These are phyloP conservation scores for Corvus moneduloides DNA, from an alignment of 2,113 vertebrate genomes.

Conservation along the genomic window DNA sequence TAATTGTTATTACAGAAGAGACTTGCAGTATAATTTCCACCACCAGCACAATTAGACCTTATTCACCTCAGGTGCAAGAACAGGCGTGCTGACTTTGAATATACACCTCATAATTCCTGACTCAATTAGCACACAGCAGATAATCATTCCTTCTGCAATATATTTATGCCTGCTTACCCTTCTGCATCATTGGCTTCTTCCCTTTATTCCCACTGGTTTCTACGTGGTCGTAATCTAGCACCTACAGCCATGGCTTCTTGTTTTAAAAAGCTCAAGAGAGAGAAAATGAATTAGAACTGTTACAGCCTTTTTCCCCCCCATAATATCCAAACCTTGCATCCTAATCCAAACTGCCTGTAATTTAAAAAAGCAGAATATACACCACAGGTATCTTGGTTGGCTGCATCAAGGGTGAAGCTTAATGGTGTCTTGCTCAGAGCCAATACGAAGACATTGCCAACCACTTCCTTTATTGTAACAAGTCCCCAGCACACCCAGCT, in stretches of 20 bases:
- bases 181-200: background rate
- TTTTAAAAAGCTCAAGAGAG: background rate
- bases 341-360: background rate
- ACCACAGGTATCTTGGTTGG: slow-evolving; percentile 29
- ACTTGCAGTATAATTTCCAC: background rate
- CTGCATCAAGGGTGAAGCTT: background rate
- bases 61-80: background rate
- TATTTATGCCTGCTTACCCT: background rate
- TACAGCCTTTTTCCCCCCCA: background rate
- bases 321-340: background rate
- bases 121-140: background rate
- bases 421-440: background rate
- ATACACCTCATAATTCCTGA: background rate
- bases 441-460: background rate
- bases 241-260: background rate
- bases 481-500: background rate
- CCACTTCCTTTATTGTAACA: background rate
- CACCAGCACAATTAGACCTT: background rate
- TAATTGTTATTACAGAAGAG: background rate
- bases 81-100: background rate
- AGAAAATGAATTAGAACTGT: background rate
- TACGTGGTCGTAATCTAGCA: background rate
- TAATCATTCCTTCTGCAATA: background rate
- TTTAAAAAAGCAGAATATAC: slow-evolving; percentile 5
- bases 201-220: background rate